Conservation (phyloP, 2,888 invertebrate genomes). For the Coenonympha arcania region DNA sequence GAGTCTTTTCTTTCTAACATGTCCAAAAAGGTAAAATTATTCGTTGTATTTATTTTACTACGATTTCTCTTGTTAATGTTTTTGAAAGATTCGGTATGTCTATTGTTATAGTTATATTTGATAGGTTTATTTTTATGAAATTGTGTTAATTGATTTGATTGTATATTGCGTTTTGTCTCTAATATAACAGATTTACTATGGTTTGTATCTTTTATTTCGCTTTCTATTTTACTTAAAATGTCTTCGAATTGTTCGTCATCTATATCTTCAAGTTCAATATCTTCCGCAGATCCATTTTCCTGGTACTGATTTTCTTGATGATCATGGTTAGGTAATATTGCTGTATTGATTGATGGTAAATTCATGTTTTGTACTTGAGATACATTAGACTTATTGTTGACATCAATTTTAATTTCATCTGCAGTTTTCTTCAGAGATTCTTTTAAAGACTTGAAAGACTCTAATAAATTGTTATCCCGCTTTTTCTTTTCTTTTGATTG, state of each 20-base stretch:
- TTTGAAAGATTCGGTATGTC: not conserved
- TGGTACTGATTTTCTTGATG: slow-evolving; percentile 9
- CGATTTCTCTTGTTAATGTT: slow-evolving; percentile 16
- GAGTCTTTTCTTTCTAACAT: slow-evolving; percentile 42
- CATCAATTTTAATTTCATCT: slow-evolving; percentile 37
- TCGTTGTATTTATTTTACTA: slow-evolving; percentile 29
- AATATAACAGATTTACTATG: slow-evolving; percentile 6
- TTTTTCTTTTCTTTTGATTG: slow-evolving; percentile 57
- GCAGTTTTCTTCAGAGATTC: slow-evolving; percentile 45
- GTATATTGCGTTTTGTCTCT: slow-evolving; percentile 6
- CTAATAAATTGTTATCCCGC: slow-evolving; percentile 44
- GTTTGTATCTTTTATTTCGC: slow-evolving; percentile 39
- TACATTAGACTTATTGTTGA: slow-evolving; percentile 30
- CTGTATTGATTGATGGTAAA: not conserved
- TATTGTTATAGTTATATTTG: not conserved
- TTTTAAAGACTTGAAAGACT: slow-evolving; percentile 48
- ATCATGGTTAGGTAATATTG: not conserved
- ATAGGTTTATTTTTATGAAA: not conserved
- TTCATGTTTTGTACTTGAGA: slow-evolving; percentile 28
- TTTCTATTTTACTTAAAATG: slow-evolving; percentile 54
- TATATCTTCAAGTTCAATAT: slow-evolving; percentile 29
- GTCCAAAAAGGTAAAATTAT: slow-evolving; percentile 51
- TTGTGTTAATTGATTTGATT: not conserved
- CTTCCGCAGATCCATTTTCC: slow-evolving; percentile 27
- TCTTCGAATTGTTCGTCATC: slow-evolving; percentile 46